Evolutionary conservation across 2,113 vertebrate genomes (phyloP), one percentile per base, ranked within the genome.

Genomic region (Gymnobelideus leadbeateri): DNA sequence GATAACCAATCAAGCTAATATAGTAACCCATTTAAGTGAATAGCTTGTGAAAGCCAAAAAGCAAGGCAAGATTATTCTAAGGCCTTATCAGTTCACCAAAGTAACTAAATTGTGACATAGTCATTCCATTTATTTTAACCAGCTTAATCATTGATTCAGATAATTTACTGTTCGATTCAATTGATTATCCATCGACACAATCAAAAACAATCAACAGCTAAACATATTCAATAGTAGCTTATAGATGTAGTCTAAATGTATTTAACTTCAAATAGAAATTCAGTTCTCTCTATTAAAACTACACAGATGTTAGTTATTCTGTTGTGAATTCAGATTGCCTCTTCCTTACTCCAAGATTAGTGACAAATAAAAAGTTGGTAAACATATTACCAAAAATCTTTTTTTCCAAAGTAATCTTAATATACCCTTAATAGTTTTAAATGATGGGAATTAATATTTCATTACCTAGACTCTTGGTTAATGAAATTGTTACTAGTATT

Each of bases 401-500:
- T 91, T 92, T 93, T 50, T 21, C 26, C 8, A 57, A 94, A 53
- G 46, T 89, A 51, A 46, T 26, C 50, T 93, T 91, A 24, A 55
- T 37, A 89, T 2, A 55, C 3, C 61, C 19, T 90, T 84, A 84
- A 8, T 84, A 84, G 43, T 21, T 84, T 84, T 43, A 84, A 84
- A 43, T 21, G 68, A n/a, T 68, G 19, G 31, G 31, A 68, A 77
- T 7, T 77, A 14, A 23, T 43, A 43, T 84, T 84, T 84, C 68
- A 84, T 84, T 43, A 84, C 14, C 43, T 84, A 84, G 37, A n/a
- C 7, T 84, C n/a, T 43, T 43, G 16, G n/a, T 84, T 84, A 84
- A 84, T 94, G 94, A 96, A 96, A 95, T 97, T 95, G 93, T 97
- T 3, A 92, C 96, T 96, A 84, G 89, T 97, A 96, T 0, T 96